Conservation (phyloP, 2,797 vertebrate genomes). For the Chiroxiphia lanceolata region DNA sequence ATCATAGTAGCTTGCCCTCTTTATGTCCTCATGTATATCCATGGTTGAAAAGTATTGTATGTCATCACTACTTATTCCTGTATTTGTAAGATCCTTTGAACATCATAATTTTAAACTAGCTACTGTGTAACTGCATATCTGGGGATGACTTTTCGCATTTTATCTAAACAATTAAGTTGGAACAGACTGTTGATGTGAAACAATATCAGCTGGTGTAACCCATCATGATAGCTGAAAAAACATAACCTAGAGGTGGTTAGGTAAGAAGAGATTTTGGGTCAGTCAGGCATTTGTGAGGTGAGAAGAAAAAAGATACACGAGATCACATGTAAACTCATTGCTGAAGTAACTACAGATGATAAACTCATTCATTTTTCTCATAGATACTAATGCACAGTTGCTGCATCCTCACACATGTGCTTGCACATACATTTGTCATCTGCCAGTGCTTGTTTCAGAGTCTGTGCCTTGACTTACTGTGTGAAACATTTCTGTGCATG, state of each 20-base stretch:
- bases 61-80: not conserved
- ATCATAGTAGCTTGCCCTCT: not conserved
- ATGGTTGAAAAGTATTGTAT: not conserved
- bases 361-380: not conserved
- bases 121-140: not conserved
- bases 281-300: not conserved
- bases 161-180: not conserved
- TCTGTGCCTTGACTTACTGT: conserved; percentile 12
- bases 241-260: not conserved
- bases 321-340: not conserved
- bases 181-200: not conserved
- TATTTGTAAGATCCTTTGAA: not conserved
- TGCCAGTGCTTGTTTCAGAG: not conserved
- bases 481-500: not conserved
- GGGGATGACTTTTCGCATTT: not conserved
- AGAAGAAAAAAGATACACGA: not conserved
- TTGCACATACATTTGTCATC: not conserved
- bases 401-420: not conserved
- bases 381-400: not conserved
- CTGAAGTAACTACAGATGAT: not conserved
- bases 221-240: not conserved
- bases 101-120: not conserved
- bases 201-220: not conserved
- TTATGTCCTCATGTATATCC: not conserved
- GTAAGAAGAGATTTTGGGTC: not conserved